phyloP scores from a whole-genome alignment of 2,888 invertebrate genomes.

The Elysia crispata region DNA sequence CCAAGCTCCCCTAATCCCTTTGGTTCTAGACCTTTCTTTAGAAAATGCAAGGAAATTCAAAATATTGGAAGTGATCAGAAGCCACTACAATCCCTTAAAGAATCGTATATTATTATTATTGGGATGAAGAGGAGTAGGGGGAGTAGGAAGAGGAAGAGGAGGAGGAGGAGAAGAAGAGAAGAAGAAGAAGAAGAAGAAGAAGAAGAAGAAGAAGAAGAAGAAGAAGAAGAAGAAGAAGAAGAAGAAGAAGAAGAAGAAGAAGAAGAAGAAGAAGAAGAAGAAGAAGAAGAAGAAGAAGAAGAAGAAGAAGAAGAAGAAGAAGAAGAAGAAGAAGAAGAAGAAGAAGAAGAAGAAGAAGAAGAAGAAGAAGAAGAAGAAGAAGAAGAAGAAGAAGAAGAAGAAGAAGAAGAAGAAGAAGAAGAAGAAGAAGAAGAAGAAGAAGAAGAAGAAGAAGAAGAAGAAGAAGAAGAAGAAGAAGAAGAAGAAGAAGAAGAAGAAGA shows the following conservation, averaged over 20 bases:
- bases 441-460: too few species aligned
- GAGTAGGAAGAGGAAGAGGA: too few species aligned
- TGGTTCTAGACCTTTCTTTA: too few species aligned
- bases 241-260: neutral
- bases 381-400: neutral
- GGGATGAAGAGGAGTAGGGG: too few species aligned
- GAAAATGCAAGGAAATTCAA: too few species aligned
- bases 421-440: neutral
- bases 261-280: neutral
- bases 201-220: neutral
- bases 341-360: neutral
- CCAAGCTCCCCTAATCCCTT: too few species aligned
- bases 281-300: conserved; percentile 23
- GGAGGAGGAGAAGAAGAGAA: neutral
- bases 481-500: conserved; percentile 9
- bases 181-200: neutral
- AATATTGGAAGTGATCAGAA: too few species aligned
- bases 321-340: conserved; percentile 4
- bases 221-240: neutral
- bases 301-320: conserved; percentile 7
- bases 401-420: neutral
- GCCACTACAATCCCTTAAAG: too few species aligned
- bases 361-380: neutral
- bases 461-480: too few species aligned
- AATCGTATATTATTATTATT: too few species aligned